Conservation (phyloP, 2,888 invertebrate genomes). For the Scrobipalpa atriplicella region DNA sequence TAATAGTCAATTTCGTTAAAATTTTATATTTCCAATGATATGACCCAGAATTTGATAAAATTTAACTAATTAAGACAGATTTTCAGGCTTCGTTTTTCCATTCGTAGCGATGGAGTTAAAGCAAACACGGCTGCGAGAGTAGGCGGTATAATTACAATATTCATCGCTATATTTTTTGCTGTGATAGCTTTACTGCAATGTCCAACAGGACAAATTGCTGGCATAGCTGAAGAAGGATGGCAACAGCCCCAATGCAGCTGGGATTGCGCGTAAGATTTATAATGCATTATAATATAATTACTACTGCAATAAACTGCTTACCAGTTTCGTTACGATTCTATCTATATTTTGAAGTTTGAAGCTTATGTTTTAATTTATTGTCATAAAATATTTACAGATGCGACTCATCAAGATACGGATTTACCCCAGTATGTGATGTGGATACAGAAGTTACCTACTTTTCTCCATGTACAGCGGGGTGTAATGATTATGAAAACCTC, state of each 20-base stretch:
- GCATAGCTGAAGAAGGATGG: slow-evolving; percentile 43
- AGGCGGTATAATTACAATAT: slow-evolving; percentile 58
- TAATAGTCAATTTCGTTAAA: too few species aligned
- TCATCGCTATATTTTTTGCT: slow-evolving; percentile 54
- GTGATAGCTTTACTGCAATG: slow-evolving; percentile 57
- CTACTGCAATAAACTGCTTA: not conserved
- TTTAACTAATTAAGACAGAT: slow-evolving; percentile 50
- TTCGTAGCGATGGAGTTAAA: slow-evolving; percentile 67
- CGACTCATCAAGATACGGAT: slow-evolving; percentile 60
- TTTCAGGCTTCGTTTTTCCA: slow-evolving; percentile 70
- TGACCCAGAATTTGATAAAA: not conserved
- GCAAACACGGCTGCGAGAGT: slow-evolving; percentile 66
- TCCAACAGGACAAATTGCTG: slow-evolving; percentile 47
- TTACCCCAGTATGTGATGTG: slow-evolving; percentile 65
- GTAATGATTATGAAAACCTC: slow-evolving; percentile 53
- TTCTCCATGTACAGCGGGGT: slow-evolving; percentile 73
- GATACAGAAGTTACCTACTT: slow-evolving; percentile 59
- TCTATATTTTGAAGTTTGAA: not conserved
- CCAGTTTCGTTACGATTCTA: not conserved
- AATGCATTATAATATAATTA: too few species aligned
- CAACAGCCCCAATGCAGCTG: slow-evolving; percentile 57
- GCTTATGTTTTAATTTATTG: not conserved
- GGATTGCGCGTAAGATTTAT: slow-evolving; percentile 52
- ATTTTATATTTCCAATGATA: not conserved
- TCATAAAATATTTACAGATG: slow-evolving; percentile 53